Conservation (phyloP, 1,140 invertebrate genomes). For the Nymphalis io region DNA sequence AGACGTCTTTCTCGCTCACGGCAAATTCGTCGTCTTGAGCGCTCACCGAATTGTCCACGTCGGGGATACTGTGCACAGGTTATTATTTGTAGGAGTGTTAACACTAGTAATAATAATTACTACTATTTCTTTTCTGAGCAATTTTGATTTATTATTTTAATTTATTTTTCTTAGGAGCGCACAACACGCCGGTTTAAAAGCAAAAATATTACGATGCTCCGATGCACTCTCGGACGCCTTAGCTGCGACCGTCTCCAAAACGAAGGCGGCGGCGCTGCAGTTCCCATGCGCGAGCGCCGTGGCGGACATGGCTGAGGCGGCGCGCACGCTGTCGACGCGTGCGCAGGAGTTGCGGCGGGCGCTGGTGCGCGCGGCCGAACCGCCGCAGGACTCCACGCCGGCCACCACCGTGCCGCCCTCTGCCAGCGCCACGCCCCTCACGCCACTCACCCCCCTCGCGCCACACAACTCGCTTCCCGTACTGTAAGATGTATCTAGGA, state of each 20-base stretch:
- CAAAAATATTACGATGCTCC: conserved; percentile 88
- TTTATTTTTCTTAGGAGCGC: conserved; percentile 82
- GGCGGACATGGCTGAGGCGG: conserved; percentile 95
- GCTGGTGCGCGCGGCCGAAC: conserved; percentile 63
- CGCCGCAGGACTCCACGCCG: conserved; percentile 55
- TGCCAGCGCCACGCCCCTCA: conserved; percentile 56
- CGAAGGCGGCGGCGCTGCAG: conserved; percentile 93
- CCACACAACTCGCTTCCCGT: conserved; percentile 54
- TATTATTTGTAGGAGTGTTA: neutral
- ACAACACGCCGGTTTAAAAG: conserved; percentile 85
- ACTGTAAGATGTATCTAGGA: conserved; percentile 41
- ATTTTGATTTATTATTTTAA: neutral
- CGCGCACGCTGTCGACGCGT: conserved; percentile 71
- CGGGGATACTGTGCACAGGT: conserved; percentile 92
- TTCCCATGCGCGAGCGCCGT: conserved; percentile 94
- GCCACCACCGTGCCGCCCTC: conserved; percentile 62
- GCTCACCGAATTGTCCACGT: conserved; percentile 96
- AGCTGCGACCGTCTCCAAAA: conserved; percentile 91
- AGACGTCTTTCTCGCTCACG: conserved; percentile 94
- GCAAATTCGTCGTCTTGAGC: conserved; percentile 95
- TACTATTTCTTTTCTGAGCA: neutral
- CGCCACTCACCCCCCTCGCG: conserved; percentile 57
- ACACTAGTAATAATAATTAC: neutral
- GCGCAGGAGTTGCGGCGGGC: conserved; percentile 63
- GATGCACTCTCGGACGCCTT: conserved; percentile 92